Percentiles rank a stretch among this genome's conserved stretches.
These are phyloP conservation scores for Promerops cafer DNA, from an alignment of 2,113 vertebrate species.

Conservation along the genomic window DNA sequence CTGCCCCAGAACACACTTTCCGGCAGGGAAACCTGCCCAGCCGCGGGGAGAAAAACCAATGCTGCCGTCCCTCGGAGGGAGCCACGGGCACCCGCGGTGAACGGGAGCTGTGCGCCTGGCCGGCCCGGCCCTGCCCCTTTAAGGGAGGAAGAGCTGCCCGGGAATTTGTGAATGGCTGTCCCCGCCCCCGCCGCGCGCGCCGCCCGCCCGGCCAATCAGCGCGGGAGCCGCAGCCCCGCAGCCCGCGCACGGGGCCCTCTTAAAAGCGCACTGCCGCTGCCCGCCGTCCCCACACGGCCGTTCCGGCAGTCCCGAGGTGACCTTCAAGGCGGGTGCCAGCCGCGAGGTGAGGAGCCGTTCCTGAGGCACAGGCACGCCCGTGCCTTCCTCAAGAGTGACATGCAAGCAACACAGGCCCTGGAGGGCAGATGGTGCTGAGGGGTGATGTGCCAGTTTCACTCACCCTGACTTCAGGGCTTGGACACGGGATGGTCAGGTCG, in stretches of 20 bases:
- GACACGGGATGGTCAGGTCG: too few relatives aligned
- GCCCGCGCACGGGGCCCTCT: not conserved
- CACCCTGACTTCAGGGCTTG: not conserved
- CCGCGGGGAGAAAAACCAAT: fast-evolving
- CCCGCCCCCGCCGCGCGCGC: not conserved
- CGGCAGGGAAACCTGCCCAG: not conserved
- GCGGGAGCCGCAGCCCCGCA: not conserved
- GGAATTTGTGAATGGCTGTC: slow-evolving; percentile 21
- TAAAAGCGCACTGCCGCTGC: not conserved
- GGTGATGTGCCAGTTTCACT: not conserved
- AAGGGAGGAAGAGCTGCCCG: not conserved
- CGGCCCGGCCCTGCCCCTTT: not conserved
- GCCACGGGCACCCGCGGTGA: not conserved
- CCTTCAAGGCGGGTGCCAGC: not conserved
- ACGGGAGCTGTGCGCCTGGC: fast-evolving
- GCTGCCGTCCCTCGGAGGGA: too few relatives aligned
- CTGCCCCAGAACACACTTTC: not conserved
- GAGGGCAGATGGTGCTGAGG: fast-evolving
- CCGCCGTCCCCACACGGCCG: fast-evolving
- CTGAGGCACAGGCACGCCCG: not conserved
- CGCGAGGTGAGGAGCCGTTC: not conserved
- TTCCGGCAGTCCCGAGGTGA: not conserved
- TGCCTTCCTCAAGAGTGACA: not conserved
- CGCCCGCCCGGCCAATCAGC: slow-evolving; percentile 1
- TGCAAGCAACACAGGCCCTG: not conserved